A percentile compares a stretch with the other conserved stretches of the same genome.
phyloP scores from a whole-genome alignment of 2,888 invertebrate species.

The Aproaerema taeniolella region DNA sequence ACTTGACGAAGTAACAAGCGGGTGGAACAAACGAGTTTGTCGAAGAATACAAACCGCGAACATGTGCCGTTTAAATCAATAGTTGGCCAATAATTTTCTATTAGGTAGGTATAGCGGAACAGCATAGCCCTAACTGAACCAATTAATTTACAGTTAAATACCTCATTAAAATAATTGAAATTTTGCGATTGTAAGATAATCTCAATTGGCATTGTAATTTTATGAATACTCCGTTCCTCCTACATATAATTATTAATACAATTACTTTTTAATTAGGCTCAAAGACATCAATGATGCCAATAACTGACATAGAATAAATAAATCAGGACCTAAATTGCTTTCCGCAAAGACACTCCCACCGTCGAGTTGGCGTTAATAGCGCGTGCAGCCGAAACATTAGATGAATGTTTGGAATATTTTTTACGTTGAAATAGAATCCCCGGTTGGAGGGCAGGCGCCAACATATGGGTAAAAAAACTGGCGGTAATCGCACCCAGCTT shows the following conservation, averaged over 20 bases:
- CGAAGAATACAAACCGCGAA: not conserved
- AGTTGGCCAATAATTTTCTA: not conserved
- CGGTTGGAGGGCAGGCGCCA: slow-evolving; percentile 53
- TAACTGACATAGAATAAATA: slow-evolving; percentile 52
- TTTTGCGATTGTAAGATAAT: no score
- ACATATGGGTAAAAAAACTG: slow-evolving; percentile 36
- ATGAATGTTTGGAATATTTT: slow-evolving; percentile 59
- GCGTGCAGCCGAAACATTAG: slow-evolving; percentile 70
- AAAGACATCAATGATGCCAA: slow-evolving; percentile 59
- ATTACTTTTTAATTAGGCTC: slow-evolving; percentile 65
- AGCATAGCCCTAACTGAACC: no score
- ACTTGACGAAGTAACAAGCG: slow-evolving; percentile 58
- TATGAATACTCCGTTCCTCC: slow-evolving; percentile 23
- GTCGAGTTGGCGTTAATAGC: slow-evolving; percentile 70
- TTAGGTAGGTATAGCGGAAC: no score
- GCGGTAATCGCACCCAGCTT: slow-evolving; percentile 42
- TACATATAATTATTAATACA: slow-evolving; percentile 25
- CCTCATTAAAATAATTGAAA: no score
- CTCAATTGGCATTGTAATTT: no score
- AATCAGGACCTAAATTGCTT: slow-evolving; percentile 71
- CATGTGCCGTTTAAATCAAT: slow-evolving; percentile 30
- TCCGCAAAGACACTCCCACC: slow-evolving; percentile 69
- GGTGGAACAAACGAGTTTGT: slow-evolving; percentile 48
- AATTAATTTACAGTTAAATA: no score
- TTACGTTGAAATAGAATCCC: slow-evolving; percentile 54